Evolutionary conservation across 2,888 invertebrate species (phyloP), one percentile per base, ranked within the genome.

Genomic region (Tanytarsus gracilentus): DNA sequence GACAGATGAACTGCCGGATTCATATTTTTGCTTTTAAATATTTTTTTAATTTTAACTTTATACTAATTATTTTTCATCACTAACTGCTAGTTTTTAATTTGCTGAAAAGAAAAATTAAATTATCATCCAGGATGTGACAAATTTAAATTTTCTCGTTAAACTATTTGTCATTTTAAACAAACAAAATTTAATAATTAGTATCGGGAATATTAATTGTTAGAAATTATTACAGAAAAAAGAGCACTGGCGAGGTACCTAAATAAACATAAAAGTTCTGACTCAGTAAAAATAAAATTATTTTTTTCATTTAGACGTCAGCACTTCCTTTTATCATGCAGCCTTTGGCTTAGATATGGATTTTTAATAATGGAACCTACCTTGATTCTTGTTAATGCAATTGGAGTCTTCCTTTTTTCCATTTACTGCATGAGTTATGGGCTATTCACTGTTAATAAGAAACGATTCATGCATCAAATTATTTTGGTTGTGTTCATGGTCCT

Each of bases 261-360:
- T 30, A 16, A 6, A 2, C 29, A 30, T 4, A 16, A 16, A 29
- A 52, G 3, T 3, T 29, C 11, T 21, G 2, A n/a, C n/a, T n/a
- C 33, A 33, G n/a, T 33, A 33, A 33, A 5, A 2, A 33, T 33
- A 33, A 51, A 18, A n/a, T 21, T 27, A 26, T 27, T 26, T 49
- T 51, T 29, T 4, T n/a, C 9, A 30, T 50, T 39, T 11, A 58
- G 58, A 58, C 48, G 11, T 25, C 25, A 5, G 40, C 58, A 1
- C 48, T 58, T 6, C 58, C 58, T 9, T 58, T 58, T 62, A 76
- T 88, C 88, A 64, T 83, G 85, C 67, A 80, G 80, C 65, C 75
- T 90, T 61, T 92, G 92, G 92, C 72, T 90, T 29, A 76, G 85
- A 52, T 93, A 93, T 74, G 91, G 90, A 29, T 74, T 84, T 63